phyloP scores from a whole-genome alignment of 2,888 invertebrate species.

The Drosophila prostipennis region DNA sequence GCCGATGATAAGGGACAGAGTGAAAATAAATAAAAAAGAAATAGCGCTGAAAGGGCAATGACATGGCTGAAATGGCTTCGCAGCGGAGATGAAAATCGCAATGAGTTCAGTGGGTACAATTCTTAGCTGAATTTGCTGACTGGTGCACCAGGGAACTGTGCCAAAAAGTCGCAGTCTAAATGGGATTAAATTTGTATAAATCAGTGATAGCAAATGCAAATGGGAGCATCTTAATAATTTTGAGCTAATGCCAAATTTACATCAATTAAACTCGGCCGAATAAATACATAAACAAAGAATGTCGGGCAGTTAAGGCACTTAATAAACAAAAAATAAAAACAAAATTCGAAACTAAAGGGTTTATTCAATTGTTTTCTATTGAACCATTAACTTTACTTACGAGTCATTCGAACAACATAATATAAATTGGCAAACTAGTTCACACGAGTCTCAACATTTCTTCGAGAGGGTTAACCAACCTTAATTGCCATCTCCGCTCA shows the following conservation, averaged over 20 bases:
- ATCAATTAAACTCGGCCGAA: too few relatives aligned
- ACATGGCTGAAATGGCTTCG: conserved; percentile 29
- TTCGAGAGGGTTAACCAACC: conserved; percentile 36
- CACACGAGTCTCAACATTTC: conserved; percentile 23
- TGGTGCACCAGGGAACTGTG: conserved; percentile 8
- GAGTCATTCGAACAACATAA: neutral
- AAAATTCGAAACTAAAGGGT: too few relatives aligned
- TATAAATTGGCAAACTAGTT: conserved; percentile 35
- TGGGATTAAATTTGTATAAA: neutral
- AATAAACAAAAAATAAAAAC: too few relatives aligned
- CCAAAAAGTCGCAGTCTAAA: neutral
- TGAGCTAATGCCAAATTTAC: neutral
- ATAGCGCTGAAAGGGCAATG: conserved; percentile 46
- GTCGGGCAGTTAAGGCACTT: too few relatives aligned
- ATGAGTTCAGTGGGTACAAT: conserved; percentile 7
- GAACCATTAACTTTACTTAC: neutral
- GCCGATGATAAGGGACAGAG: conserved; percentile 61
- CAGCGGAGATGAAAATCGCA: conserved; percentile 5
- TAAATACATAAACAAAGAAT: too few relatives aligned
- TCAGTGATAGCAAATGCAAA: neutral
- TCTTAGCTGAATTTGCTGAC: neutral
- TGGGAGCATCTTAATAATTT: neutral
- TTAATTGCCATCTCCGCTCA: conserved; percentile 37
- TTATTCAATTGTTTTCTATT: neutral
- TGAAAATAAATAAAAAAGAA: conserved; percentile 21